Evolutionary conservation across 2,113 vertebrate species (phyloP).

Genomic region (Anguilla rostrata): DNA sequence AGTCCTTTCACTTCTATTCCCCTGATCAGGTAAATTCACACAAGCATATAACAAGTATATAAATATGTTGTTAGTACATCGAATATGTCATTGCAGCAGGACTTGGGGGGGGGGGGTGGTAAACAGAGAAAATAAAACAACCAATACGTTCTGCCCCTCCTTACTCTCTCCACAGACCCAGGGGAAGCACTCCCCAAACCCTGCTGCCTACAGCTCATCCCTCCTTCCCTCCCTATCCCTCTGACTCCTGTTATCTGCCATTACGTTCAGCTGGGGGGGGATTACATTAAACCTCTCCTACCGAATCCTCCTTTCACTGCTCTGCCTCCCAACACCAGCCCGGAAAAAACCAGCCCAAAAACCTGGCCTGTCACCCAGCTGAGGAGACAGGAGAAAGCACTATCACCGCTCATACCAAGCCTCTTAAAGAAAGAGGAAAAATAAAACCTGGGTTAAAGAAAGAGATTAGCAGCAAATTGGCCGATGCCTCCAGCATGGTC

Average conservation of each 20-base stretch:
- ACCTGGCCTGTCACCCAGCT: neutral
- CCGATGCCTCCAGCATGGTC: neutral
- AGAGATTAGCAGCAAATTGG: neutral
- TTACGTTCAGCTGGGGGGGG: constrained; percentile 45
- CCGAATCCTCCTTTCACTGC: constrained; percentile 52
- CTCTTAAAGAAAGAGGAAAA: neutral
- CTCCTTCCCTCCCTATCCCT: constrained; percentile 45
- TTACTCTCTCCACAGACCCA: neutral
- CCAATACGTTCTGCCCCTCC: neutral
- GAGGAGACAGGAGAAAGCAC: neutral
- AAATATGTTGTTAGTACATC: too few species aligned
- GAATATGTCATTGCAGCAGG: too few species aligned
- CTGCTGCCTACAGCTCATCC: constrained; percentile 14
- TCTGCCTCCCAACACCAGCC: neutral
- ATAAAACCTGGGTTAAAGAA: neutral
- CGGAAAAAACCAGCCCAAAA: neutral
- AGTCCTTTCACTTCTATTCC: too few species aligned
- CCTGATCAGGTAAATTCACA: too few species aligned
- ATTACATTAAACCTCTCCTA: constrained; percentile 41
- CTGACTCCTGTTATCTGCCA: constrained; percentile 49
- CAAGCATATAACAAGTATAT: too few species aligned
- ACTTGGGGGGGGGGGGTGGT: too few species aligned
- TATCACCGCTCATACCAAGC: neutral
- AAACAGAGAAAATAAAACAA: neutral
- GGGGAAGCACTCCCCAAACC: too few species aligned